A percentile compares a stretch with the other conserved stretches of the same genome.
phyloP scores from a whole-genome alignment of 2,113 vertebrate genomes.

The Pangasianodon gigas region DNA sequence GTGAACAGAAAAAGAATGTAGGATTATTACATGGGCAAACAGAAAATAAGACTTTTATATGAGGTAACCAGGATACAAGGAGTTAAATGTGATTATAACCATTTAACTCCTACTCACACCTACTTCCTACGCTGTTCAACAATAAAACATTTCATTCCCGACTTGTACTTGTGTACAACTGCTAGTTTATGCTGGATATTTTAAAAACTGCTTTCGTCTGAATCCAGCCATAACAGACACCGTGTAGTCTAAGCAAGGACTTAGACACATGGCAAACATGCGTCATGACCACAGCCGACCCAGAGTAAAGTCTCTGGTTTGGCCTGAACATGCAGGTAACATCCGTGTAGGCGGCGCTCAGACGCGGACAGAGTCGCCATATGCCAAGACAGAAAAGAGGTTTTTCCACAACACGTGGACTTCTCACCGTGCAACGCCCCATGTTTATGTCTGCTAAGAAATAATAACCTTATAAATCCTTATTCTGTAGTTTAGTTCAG shows the following conservation, averaged over 20 bases:
- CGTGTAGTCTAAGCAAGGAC: slow-evolving; percentile 8
- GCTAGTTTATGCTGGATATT: not conserved
- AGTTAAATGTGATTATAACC: not conserved
- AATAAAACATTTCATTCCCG: not conserved
- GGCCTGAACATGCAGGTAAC: not conserved
- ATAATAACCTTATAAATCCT: not conserved
- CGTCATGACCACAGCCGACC: slow-evolving; percentile 2
- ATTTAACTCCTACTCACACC: not conserved
- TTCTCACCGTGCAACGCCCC: not conserved
- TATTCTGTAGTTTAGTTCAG: not conserved
- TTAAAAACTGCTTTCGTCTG: not conserved
- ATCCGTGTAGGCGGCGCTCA: not conserved
- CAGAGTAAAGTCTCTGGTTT: slow-evolving; percentile 8
- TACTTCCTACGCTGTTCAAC: not conserved
- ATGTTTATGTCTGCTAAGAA: not conserved
- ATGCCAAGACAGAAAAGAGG: not conserved
- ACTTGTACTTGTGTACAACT: not conserved
- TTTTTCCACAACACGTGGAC: not conserved
- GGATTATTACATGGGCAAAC: not conserved
- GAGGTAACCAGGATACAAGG: not conserved
- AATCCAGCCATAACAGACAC: slow-evolving; percentile 5
- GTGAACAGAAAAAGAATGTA: not conserved
- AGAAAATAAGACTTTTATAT: not conserved
- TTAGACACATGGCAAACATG: slow-evolving; percentile 17
- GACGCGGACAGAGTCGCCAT: not conserved